Evolutionary conservation across 2,797 vertebrate species (phyloP).

Genomic region (Pangasius larnaudii): DNA sequence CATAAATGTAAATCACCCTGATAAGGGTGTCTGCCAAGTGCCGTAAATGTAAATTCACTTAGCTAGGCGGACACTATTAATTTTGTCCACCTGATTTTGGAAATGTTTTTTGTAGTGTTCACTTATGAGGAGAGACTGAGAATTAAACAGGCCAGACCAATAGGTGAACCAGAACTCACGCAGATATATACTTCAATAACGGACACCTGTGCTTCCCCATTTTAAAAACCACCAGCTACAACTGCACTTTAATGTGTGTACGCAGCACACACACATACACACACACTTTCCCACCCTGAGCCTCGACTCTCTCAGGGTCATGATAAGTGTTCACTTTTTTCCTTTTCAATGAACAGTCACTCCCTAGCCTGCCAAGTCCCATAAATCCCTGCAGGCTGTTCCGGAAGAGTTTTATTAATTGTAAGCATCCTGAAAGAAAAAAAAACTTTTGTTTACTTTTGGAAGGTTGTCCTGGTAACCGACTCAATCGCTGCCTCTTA

Average conservation of each 20-base stretch:
- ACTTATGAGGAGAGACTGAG: no score
- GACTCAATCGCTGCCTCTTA: constrained; percentile 81
- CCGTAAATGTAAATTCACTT: no score
- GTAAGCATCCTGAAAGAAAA: constrained; percentile 78
- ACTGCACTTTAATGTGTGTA: neutral
- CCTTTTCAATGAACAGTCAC: constrained; percentile 83
- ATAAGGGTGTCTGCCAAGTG: no score
- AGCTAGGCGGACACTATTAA: neutral
- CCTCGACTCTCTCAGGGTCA: constrained; percentile 32
- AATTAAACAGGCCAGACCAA: neutral
- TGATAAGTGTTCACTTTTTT: constrained; percentile 53
- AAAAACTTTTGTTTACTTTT: constrained; percentile 85
- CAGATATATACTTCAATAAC: neutral
- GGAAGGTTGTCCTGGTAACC: constrained; percentile 85
- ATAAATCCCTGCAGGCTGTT: constrained; percentile 81
- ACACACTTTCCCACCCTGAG: constrained; percentile 41
- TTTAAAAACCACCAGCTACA: neutral
- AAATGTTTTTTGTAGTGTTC: neutral
- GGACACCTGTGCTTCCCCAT: neutral
- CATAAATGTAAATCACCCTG: no score
- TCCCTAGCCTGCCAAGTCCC: constrained; percentile 80
- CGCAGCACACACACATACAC: neutral
- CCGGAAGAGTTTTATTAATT: constrained; percentile 87
- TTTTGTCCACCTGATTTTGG: neutral
- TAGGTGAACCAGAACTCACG: neutral